Evolutionary conservation across 1,140 invertebrate genomes (phyloP).

Genomic region (Drosophila lacteicornis): DNA sequence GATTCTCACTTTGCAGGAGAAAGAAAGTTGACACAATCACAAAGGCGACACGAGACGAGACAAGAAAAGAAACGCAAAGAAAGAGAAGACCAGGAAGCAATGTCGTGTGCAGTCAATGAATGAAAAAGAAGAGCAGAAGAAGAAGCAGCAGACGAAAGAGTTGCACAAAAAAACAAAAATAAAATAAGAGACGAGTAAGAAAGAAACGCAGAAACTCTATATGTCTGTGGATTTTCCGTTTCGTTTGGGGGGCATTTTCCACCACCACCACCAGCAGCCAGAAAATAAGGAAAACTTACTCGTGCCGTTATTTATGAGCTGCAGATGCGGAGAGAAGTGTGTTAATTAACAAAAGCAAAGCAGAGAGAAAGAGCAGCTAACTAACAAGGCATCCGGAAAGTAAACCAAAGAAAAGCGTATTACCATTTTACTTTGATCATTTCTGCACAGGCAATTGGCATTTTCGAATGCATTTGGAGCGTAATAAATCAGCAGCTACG

Average conservation of each 20-base stretch:
- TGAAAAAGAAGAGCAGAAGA: conserved; percentile 54
- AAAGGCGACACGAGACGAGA: conserved; percentile 29
- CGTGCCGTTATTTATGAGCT: conserved; percentile 71
- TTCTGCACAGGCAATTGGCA: conserved; percentile 26
- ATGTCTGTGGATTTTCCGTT: conserved; percentile 66
- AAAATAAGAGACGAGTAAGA: conserved; percentile 1
- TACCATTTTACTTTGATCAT: conserved; percentile 36
- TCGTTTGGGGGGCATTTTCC: conserved; percentile 52
- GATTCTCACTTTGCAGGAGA: conserved; percentile 41
- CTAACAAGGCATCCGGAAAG: conserved; percentile 65
- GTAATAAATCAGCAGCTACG: conserved; percentile 34
- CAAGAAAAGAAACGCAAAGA: conserved; percentile 19
- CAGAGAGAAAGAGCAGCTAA: conserved; percentile 19
- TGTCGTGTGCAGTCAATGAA: conserved; percentile 67
- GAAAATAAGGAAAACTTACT: conserved; percentile 62
- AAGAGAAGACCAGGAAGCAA: conserved; percentile 68
- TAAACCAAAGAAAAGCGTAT: conserved; percentile 53
- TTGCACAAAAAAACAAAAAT: conserved; percentile 12
- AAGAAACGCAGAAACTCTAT: conserved; percentile 48
- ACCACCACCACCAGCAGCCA: conserved; percentile 13
- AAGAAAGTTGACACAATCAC: conserved; percentile 68
- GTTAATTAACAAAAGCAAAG: conserved; percentile 67
- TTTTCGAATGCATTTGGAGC: conserved; percentile 48
- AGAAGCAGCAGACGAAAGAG: conserved; percentile 30
- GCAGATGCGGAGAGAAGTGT: conserved; percentile 56